These are phyloP conservation scores for Drosophila parabipectinata DNA, from an alignment of 1,140 invertebrate genomes.

Conservation along the genomic window DNA sequence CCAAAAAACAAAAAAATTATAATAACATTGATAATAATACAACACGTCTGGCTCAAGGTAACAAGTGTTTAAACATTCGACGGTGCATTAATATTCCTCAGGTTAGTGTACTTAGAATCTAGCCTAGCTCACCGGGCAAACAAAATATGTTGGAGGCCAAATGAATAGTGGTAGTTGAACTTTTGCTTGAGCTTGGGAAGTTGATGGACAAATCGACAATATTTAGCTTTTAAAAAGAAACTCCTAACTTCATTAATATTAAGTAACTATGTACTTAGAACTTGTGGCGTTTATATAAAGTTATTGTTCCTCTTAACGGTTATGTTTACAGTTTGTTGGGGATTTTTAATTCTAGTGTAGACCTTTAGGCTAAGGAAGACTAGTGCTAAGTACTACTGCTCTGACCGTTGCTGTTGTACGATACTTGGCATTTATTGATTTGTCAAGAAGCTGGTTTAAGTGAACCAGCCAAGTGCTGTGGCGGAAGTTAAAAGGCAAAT, in stretches of 20 bases:
- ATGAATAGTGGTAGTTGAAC: conserved; percentile 21
- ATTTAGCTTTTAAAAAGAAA: too few relatives aligned
- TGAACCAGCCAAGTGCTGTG: conserved; percentile 22
- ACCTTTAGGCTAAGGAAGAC: background rate
- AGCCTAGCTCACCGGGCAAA: conserved; percentile 27
- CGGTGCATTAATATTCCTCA: conserved; percentile 53
- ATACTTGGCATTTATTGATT: conserved; percentile 67
- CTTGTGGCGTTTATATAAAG: background rate
- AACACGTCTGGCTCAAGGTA: conserved; percentile 61
- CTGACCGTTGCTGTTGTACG: conserved; percentile 10
- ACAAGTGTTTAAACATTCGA: conserved; percentile 73
- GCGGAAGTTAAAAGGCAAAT: conserved; percentile 56
- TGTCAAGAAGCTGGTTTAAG: conserved; percentile 62
- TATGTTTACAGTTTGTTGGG: background rate
- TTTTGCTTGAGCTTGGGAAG: too few relatives aligned
- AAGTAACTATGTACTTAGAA: too few relatives aligned
- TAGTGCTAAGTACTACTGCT: background rate
- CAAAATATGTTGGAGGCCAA: conserved; percentile 19
- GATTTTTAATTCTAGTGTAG: background rate
- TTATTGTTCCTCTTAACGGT: background rate
- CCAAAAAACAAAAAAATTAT: conserved; percentile 35
- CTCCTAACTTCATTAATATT: too few relatives aligned
- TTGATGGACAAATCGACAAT: too few relatives aligned
- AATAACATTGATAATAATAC: conserved; percentile 42
- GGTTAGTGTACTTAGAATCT: conserved; percentile 51